Base-by-base conservation (phyloP, 2,113 vertebrate species). In the Lophotis ruficrista region DNA sequence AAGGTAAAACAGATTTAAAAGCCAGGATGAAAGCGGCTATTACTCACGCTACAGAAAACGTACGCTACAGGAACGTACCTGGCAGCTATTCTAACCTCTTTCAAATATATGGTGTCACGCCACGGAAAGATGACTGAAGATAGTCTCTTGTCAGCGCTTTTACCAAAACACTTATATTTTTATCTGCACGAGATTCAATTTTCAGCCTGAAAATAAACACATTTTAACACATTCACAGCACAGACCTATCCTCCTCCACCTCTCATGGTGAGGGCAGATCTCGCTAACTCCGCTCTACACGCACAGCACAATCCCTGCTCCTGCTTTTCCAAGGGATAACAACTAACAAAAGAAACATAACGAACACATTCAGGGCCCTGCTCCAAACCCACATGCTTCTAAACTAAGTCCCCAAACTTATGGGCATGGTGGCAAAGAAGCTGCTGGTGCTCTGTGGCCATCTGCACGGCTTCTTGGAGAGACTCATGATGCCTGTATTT, bases 121-220 rank as follows among this genome's bases (percentile, higher is more conserved):
- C 12, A 57, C 0, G 2, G 48, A 50, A 84, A 89, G 90, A 51
- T 45, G 78, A 75, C 89, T 27, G 33, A 21, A 79, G 38, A 53
- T 4, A 79, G 91, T 3, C 86, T 48, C 89, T 28, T 66, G 77
- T 94, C 90, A 93, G 95, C 91, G 24, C 87, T 96, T 94, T 87
- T 89, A 71, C 80, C 83, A 21, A 51, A 78, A 84, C 61, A 27
- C 89, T 89, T 69, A 1, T 3, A 93, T 84, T 96, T 95, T 93
- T 86, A 92, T 81, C 92, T n/a, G 76, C 69, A 57, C 19, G 57
- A 90, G 89, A 89, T 75, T 68, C 76, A 79, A 82, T 87, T 87
- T 89, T 31, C 85, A 90, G 93, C 83, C 92, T 70, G 71, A 66
- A 95, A 93, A 93, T 73, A 94, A 88, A 60, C 53, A 41, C 53